Evolutionary conservation across 2,888 invertebrate genomes (phyloP), one percentile per base, ranked within the genome.

Genomic region (Dasypogon diadema): DNA sequence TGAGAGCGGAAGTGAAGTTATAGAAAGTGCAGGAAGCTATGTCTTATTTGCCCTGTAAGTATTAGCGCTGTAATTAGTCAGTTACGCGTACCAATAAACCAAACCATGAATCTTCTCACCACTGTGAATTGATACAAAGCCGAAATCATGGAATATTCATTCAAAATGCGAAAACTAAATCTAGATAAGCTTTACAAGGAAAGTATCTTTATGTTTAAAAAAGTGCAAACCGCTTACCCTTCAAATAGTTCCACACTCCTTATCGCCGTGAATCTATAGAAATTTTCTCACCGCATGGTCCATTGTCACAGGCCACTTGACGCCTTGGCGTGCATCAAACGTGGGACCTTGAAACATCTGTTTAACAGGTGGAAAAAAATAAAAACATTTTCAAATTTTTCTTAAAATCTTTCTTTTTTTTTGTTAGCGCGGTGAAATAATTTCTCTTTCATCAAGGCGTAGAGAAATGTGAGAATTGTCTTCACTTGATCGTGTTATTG

Each of bases 401-500:
- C 48, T 46, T 46, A 46, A 65, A 65, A 46, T 65, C 26, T 42
- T 51, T 51, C 21, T 51, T 51, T 8, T 24, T 56, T 22, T 56
- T 56, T 16, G 8, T 68, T 51, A 34, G n/a, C 46, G n/a, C 30
- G 30, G 42, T 18, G 37, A 34, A 37, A 56, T 42, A 56, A 56
- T 55, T 73, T 68, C 77, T 76, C 77, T 72, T 75, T 77, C 77
- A 51, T 68, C 55, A 70, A 37, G 65, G 21, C 14, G 42, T 24
- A 72, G 48, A 75, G 78, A 83, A 48, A 77, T 70, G 76, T 78
- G 74, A 58, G 72, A 58, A 76, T 14, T 77, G 65, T 63, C 56
- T 60, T 42, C 77, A 75, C 86, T 87, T 51, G 14, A 87, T 87
- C 87, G 85, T 84, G 82, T 84, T 85, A 86, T 83, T 84, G 85